These are phyloP conservation scores for Drosophila nebulosa DNA, from an alignment of 1,140 invertebrate species.

Conservation along the genomic window DNA sequence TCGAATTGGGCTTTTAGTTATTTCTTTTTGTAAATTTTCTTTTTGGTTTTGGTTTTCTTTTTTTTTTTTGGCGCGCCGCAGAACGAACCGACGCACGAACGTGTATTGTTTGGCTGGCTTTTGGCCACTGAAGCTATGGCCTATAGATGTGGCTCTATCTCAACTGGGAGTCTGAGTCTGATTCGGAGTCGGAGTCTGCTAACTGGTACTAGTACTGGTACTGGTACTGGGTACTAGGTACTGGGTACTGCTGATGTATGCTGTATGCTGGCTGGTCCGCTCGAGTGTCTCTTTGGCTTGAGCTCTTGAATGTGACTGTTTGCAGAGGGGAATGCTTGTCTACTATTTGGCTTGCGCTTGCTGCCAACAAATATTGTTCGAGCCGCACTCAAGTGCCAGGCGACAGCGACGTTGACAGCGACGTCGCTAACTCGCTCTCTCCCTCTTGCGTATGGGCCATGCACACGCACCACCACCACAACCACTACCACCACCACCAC, in stretches of 20 bases:
- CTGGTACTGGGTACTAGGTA: constrained; percentile 8
- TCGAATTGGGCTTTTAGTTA: constrained; percentile 37
- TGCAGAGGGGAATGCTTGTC: constrained; percentile 81
- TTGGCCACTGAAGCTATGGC: constrained; percentile 61
- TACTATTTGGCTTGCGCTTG: constrained; percentile 81
- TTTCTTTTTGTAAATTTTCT: constrained; percentile 10
- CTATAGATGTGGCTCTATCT: constrained; percentile 14
- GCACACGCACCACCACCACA: constrained; percentile 14
- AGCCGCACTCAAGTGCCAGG: constrained; percentile 77
- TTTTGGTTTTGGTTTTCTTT: not conserved
- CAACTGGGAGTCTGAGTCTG: constrained; percentile 19
- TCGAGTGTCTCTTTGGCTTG: constrained; percentile 81
- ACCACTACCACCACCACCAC: constrained; percentile 25
- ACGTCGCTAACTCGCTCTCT: constrained; percentile 37
- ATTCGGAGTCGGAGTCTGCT: constrained; percentile 6
- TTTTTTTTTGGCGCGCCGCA: constrained; percentile 48
- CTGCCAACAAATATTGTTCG: constrained; percentile 81
- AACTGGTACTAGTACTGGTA: constrained; percentile 4
- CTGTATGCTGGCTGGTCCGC: constrained; percentile 61
- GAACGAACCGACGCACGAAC: constrained; percentile 76
- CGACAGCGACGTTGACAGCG: constrained; percentile 29
- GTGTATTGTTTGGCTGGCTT: constrained; percentile 68
- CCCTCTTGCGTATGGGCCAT: constrained; percentile 39
- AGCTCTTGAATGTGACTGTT: constrained; percentile 82
- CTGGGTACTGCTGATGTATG: no score